phyloP scores from a whole-genome alignment of 2,113 vertebrate genomes.

The Cisticola juncidis region DNA sequence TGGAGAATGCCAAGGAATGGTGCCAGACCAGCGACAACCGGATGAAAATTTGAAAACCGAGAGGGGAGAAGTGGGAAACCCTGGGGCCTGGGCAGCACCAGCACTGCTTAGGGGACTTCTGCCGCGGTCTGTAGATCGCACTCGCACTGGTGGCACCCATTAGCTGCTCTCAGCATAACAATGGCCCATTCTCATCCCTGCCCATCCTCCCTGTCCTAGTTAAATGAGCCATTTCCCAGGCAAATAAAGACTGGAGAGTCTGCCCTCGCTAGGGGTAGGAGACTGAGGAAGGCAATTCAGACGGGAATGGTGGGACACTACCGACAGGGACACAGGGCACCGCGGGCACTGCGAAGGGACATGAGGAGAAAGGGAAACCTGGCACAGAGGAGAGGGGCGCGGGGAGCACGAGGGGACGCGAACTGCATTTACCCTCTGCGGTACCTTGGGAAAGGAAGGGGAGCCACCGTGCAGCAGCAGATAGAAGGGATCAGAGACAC shows the following conservation, averaged over 20 bases:
- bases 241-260: constrained; percentile 24
- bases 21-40: too few relatives aligned
- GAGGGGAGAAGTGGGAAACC: neutral
- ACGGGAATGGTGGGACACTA: neutral
- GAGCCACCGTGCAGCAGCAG: neutral
- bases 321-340: neutral
- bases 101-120: neutral
- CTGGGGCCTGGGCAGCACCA: neutral
- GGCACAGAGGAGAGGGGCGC: neutral
- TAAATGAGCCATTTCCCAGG: constrained; percentile 59
- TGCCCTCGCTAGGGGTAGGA: neutral
- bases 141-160: constrained; percentile 44
- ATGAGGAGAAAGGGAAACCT: neutral
- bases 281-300: neutral
- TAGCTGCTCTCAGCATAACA: constrained; percentile 50
- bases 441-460: neutral
- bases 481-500: too few relatives aligned
- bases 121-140: neutral
- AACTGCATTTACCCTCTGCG: neutral
- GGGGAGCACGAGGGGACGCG: neutral
- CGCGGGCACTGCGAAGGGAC: neutral
- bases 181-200: constrained; percentile 43
- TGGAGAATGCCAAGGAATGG: neutral
- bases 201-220: constrained; percentile 46
- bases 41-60: neutral